phyloP scores from a whole-genome alignment of 2,888 invertebrate genomes.

The Pammene aurita region DNA sequence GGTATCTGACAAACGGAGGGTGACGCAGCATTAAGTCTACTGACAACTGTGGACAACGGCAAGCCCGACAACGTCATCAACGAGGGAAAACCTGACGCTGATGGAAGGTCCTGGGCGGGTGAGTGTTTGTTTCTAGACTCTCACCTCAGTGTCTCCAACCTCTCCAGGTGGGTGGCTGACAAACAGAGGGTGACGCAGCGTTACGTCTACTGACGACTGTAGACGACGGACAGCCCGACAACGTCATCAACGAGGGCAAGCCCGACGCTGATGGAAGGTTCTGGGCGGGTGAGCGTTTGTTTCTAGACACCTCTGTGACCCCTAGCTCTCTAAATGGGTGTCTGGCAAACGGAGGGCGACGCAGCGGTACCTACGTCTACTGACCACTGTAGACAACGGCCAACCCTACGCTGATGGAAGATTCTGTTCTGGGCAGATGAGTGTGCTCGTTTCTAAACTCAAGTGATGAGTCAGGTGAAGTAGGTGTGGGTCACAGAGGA shows the following conservation, averaged over 20 bases:
- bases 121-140: constrained; percentile 29
- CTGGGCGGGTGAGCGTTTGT: constrained; percentile 84
- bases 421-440: too few species aligned
- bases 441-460: too few species aligned
- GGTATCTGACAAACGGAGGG: constrained; percentile 67
- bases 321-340: too few species aligned
- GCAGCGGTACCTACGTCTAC: too few species aligned
- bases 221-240: constrained; percentile 67
- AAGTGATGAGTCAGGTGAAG: too few species aligned
- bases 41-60: constrained; percentile 63
- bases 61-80: constrained; percentile 82
- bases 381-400: too few species aligned
- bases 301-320: too few species aligned
- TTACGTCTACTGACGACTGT: constrained; percentile 62
- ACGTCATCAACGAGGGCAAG: constrained; percentile 87
- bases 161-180: too few species aligned
- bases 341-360: neutral
- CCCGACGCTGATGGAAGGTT: constrained; percentile 85
- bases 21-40: constrained; percentile 61
- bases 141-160: too few species aligned
- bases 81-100: constrained; percentile 86
- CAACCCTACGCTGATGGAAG: too few species aligned
- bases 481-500: too few species aligned
- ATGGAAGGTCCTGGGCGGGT: constrained; percentile 86
- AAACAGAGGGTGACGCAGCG: constrained; percentile 63